These are phyloP conservation scores for Oriolus oriolus DNA, from an alignment of 2,113 vertebrate species.

Conservation along the genomic window DNA sequence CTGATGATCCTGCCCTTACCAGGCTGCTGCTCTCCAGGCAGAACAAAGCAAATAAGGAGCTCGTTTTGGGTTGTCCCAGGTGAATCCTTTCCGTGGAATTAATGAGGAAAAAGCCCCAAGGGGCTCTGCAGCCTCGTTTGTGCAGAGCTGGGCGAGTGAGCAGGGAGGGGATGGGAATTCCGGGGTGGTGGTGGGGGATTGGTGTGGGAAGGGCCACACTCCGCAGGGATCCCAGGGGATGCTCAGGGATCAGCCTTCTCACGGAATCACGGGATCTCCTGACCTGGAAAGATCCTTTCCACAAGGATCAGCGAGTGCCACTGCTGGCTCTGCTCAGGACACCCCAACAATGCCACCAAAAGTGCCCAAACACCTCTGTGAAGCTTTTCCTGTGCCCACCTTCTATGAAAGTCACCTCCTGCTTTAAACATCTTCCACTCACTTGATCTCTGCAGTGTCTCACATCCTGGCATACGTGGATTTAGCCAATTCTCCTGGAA, in stretches of 20 bases:
- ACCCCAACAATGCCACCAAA: not conserved
- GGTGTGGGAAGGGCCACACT: not conserved
- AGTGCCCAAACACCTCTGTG: not conserved
- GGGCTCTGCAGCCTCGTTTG: not conserved
- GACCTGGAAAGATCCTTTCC: not conserved
- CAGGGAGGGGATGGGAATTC: not conserved
- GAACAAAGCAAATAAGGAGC: not conserved
- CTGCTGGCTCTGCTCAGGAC: not conserved
- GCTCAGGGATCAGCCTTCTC: not conserved
- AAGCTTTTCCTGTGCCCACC: not conserved
- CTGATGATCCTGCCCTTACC: not conserved
- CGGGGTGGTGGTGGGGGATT: not conserved
- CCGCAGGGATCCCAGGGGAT: rapidly evolving
- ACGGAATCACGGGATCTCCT: rapidly evolving
- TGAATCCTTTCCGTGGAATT: not conserved
- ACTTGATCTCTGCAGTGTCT: not conserved
- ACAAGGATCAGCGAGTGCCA: not conserved
- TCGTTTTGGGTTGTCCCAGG: not conserved
- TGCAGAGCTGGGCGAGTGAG: not conserved
- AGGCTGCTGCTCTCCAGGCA: not conserved
- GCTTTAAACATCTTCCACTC: not conserved
- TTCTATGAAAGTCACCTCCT: not conserved
- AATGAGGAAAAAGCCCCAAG: not conserved
- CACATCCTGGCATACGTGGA: not conserved
- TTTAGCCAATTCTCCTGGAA: not conserved